These are phyloP conservation scores for Turdus rufiventris DNA, from an alignment of 2,113 vertebrate species.

Conservation along the genomic window DNA sequence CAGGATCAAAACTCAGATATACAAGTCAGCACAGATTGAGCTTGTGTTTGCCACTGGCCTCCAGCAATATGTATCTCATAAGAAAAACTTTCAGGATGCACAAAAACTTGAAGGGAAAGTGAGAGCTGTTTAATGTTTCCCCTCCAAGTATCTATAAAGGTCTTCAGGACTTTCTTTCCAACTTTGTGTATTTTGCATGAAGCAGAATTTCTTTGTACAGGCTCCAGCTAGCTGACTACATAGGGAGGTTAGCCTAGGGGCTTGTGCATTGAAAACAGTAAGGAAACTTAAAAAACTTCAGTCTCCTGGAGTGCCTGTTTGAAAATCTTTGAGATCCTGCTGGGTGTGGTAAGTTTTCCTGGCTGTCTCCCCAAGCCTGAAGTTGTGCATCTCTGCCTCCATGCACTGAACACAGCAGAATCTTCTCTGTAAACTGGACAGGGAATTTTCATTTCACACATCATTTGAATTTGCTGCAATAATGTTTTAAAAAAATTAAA, in stretches of 20 bases:
- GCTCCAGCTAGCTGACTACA: constrained; percentile 37
- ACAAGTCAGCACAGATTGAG: not conserved
- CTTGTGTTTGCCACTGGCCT: not conserved
- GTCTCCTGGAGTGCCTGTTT: constrained; percentile 41
- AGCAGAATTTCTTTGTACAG: constrained; percentile 27
- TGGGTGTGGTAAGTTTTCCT: constrained; percentile 28
- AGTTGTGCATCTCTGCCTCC: not conserved
- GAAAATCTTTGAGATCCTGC: constrained; percentile 18
- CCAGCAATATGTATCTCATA: not conserved
- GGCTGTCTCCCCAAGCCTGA: not conserved
- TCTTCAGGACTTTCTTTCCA: not conserved
- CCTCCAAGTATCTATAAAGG: not conserved
- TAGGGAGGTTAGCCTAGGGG: constrained; percentile 18
- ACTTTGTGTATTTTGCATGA: not conserved
- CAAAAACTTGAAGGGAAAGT: not conserved
- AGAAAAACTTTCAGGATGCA: not conserved
- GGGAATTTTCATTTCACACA: not conserved
- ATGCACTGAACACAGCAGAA: not conserved
- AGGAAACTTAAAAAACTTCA: constrained; percentile 12
- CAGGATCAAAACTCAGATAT: not conserved
- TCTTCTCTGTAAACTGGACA: not conserved
- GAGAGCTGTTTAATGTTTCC: not conserved
- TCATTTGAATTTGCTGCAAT: not conserved
- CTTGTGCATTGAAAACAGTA: not conserved
- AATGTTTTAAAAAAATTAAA: not conserved